Percentiles rank a stretch among this genome's conserved stretches.
These are phyloP conservation scores for Syngnathus floridae DNA, from an alignment of 2,113 vertebrate genomes.

Conservation along the genomic window DNA sequence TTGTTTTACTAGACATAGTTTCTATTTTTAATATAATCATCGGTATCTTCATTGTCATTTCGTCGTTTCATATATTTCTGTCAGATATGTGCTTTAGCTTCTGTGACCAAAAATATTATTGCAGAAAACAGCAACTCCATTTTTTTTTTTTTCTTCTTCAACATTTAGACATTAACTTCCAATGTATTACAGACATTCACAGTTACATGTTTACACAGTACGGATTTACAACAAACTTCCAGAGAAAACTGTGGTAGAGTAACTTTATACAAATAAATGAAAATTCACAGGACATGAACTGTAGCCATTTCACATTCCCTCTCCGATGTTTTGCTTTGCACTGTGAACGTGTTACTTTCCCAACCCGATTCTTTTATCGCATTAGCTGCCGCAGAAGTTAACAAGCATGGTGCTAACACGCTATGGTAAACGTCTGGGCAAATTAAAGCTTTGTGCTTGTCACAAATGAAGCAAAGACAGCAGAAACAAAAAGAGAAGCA, in stretches of 20 bases:
- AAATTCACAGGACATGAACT: slow-evolving; percentile 75
- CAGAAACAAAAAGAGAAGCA: slow-evolving; percentile 56
- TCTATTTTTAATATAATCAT: slow-evolving; percentile 75
- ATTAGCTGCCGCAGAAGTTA: slow-evolving; percentile 74
- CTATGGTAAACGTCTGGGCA: slow-evolving; percentile 63
- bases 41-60: slow-evolving; percentile 73
- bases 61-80: slow-evolving; percentile 76
- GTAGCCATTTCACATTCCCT: slow-evolving; percentile 71
- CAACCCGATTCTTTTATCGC: slow-evolving; percentile 61
- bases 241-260: slow-evolving; percentile 73
- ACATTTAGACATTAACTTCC: slow-evolving; percentile 88
- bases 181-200: slow-evolving; percentile 88
- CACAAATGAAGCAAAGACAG: slow-evolving; percentile 63
- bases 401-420: slow-evolving; percentile 65
- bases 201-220: slow-evolving; percentile 85
- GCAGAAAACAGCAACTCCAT: slow-evolving; percentile 84
- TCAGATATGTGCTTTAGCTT: slow-evolving; percentile 89
- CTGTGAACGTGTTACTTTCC: slow-evolving; percentile 62
- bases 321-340: slow-evolving; percentile 68
- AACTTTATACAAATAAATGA: slow-evolving; percentile 68
- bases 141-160: slow-evolving; percentile 60
- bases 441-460: slow-evolving; percentile 71
- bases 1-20: slow-evolving; percentile 77
- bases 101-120: slow-evolving; percentile 95
- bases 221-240: slow-evolving; percentile 81